Conservation (phyloP, 2,113 vertebrate species). For the Bufo gargarizans region DNA sequence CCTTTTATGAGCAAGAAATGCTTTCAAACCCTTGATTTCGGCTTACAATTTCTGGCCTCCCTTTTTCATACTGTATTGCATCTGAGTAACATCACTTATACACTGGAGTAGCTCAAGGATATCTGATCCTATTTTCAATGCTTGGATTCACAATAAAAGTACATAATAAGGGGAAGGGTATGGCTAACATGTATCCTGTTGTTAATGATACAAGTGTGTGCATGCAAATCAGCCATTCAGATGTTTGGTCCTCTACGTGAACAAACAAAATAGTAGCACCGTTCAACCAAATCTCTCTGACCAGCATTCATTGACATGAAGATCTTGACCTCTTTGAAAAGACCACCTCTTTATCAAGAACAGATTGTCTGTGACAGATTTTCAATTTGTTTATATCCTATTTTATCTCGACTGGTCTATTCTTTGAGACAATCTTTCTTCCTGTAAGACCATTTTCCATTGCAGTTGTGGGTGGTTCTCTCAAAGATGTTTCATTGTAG, state of each 20-base stretch:
- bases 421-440: no score
- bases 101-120: constrained; percentile 29
- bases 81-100: constrained; percentile 17
- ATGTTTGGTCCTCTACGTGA: neutral
- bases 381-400: no score
- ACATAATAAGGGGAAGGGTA: constrained; percentile 10
- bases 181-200: neutral
- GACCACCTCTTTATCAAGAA: no score
- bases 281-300: no score
- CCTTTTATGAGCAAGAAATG: constrained; percentile 46
- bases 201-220: neutral
- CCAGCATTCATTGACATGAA: no score
- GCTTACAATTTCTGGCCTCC: constrained; percentile 26
- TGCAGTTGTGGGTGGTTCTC: no score
- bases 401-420: no score
- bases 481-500: no score
- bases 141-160: constrained; percentile 10
- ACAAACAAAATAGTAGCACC: neutral
- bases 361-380: no score
- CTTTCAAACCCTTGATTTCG: constrained; percentile 37
- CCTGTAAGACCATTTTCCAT: no score
- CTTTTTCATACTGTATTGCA: neutral
- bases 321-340: no score
- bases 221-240: neutral
- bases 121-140: constrained; percentile 53